Evolutionary conservation across 2,113 vertebrate genomes (phyloP).

Genomic region (Solea solea): DNA sequence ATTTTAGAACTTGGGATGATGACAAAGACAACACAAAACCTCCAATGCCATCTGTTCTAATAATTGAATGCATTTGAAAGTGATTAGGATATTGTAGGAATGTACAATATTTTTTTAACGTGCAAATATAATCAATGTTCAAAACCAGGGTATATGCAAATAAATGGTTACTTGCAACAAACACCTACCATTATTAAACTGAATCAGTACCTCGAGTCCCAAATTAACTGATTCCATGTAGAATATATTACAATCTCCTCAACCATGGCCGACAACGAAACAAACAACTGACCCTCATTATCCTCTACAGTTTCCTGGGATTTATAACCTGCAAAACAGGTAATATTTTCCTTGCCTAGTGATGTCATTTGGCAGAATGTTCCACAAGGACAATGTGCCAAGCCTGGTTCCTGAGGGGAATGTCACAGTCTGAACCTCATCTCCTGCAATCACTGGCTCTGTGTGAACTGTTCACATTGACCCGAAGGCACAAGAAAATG

Average conservation of each 20-base stretch:
- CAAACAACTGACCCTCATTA: conserved; percentile 35
- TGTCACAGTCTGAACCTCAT: conserved; percentile 37
- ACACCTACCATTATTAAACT: too few relatives aligned
- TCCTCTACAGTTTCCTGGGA: conserved; percentile 49
- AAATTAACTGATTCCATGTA: not conserved
- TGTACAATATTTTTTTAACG: too few relatives aligned
- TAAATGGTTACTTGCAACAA: too few relatives aligned
- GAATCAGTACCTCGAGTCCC: not conserved
- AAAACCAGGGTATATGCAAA: too few relatives aligned
- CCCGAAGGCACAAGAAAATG: conserved; percentile 3
- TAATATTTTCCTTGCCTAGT: conserved; percentile 43
- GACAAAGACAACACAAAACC: too few relatives aligned
- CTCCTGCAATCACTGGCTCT: conserved; percentile 39
- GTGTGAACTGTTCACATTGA: conserved; percentile 20
- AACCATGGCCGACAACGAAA: too few relatives aligned
- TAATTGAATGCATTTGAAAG: too few relatives aligned
- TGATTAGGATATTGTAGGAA: too few relatives aligned
- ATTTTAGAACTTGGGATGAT: not conserved
- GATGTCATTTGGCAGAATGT: conserved; percentile 35
- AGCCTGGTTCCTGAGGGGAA: conserved; percentile 21
- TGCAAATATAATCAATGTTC: too few relatives aligned
- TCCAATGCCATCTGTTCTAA: too few relatives aligned
- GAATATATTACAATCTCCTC: not conserved
- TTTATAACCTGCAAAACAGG: conserved; percentile 47
- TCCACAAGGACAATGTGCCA: conserved; percentile 23